A percentile compares a stretch with the other conserved stretches of the same genome.
Evolutionary conservation across 2,113 vertebrate species (phyloP).

Genomic region (Pangasianodon gigas): DNA sequence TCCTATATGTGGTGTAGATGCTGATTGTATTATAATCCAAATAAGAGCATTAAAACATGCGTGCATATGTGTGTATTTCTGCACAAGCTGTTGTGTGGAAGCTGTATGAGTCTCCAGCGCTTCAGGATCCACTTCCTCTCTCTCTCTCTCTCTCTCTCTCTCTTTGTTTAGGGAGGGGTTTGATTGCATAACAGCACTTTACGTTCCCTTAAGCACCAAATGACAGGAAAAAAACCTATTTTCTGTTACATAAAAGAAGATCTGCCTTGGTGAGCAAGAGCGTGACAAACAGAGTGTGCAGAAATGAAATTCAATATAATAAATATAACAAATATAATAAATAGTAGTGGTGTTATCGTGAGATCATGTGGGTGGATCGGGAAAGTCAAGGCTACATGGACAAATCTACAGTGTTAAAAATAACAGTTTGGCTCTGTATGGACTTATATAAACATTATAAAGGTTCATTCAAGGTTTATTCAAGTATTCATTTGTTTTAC

Average conservation of each 20-base stretch:
- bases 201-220: constrained; percentile 13
- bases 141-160: background rate
- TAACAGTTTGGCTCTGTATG: background rate
- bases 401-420: background rate
- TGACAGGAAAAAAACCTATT: background rate
- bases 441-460: background rate
- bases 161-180: background rate
- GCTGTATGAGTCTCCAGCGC: background rate
- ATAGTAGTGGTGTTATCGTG: background rate
- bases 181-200: constrained; percentile 36
- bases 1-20: background rate
- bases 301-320: background rate
- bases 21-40: background rate
- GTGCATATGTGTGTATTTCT: constrained; percentile 38
- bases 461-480: background rate
- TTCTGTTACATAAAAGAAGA: constrained; percentile 5
- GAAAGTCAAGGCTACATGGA: background rate
- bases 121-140: background rate
- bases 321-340: background rate
- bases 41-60: background rate
- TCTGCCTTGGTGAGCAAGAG: background rate
- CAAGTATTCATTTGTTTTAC: background rate
- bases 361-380: constrained; percentile 2
- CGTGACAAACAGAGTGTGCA: background rate
- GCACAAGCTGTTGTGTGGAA: constrained; percentile 29